phyloP scores from a whole-genome alignment of 2,113 vertebrate species.

The Apteryx mantelli region DNA sequence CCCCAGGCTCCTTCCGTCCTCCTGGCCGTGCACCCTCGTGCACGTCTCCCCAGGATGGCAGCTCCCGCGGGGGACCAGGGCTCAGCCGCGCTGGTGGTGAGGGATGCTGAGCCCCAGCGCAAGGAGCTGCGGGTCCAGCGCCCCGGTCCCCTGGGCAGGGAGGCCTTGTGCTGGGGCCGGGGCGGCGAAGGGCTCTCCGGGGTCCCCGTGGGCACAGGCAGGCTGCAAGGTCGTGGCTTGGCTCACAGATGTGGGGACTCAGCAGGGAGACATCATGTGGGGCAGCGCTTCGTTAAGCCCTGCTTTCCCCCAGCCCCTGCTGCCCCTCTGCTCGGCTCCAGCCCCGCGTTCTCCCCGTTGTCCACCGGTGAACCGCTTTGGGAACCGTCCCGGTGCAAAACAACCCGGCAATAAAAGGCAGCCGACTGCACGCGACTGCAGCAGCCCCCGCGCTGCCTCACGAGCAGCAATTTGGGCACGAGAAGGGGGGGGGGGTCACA shows the following conservation, averaged over 20 bases:
- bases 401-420: not conserved
- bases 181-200: too few relatives aligned
- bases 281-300: too few relatives aligned
- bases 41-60: rapidly evolving
- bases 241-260: too few relatives aligned
- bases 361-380: rapidly evolving
- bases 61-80: rapidly evolving
- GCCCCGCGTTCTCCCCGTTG: rapidly evolving
- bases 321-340: not conserved
- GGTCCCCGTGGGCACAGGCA: too few relatives aligned
- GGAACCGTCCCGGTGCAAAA: not conserved
- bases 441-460: rapidly evolving
- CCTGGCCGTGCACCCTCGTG: not conserved
- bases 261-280: too few relatives aligned
- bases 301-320: not conserved
- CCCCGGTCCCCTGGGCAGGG: not conserved
- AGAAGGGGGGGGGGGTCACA: not conserved
- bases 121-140: too few relatives aligned
- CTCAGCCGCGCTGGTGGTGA: not conserved
- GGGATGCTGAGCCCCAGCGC: not conserved
- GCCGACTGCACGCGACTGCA: rapidly evolving
- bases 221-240: too few relatives aligned
- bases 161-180: not conserved
- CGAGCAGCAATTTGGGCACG: not conserved
- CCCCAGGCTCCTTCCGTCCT: rapidly evolving